Evolutionary conservation across 2,888 invertebrate genomes (phyloP).

Genomic region (Lacanobia oleracea): DNA sequence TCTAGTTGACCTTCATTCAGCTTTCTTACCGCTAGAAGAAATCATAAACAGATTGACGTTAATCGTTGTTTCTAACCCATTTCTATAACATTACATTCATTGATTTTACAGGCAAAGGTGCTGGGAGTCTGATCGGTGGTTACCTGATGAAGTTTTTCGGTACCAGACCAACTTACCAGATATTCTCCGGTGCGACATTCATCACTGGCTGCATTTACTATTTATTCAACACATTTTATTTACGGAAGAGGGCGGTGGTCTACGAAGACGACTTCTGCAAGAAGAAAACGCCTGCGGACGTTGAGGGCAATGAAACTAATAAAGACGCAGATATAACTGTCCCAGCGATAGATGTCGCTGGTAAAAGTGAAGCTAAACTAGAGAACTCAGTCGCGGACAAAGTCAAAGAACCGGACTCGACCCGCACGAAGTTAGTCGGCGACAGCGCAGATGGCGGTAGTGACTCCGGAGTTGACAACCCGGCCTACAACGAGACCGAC

Average conservation of each 20-base stretch:
- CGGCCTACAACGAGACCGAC: slow-evolving; percentile 83
- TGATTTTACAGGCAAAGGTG: slow-evolving; percentile 92
- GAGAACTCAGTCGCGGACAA: slow-evolving; percentile 62
- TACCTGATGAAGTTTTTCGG: slow-evolving; percentile 94
- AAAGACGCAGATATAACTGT: slow-evolving; percentile 73
- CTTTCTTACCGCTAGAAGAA: slow-evolving; percentile 4
- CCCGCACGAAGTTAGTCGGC: slow-evolving; percentile 70
- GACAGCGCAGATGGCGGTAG: slow-evolving; percentile 86
- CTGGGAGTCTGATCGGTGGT: slow-evolving; percentile 94
- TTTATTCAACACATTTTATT: slow-evolving; percentile 92
- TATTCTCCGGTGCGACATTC: slow-evolving; percentile 92
- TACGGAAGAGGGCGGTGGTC: slow-evolving; percentile 87
- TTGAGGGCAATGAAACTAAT: slow-evolving; percentile 78
- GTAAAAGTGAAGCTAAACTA: slow-evolving; percentile 68
- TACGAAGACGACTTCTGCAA: slow-evolving; percentile 91
- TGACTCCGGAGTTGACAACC: slow-evolving; percentile 87
- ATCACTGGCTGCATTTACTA: slow-evolving; percentile 93
- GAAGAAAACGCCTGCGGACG: slow-evolving; percentile 82
- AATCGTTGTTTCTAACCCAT: background rate
- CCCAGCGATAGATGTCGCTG: slow-evolving; percentile 77
- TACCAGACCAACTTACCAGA: slow-evolving; percentile 93
- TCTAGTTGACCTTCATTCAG: slow-evolving; percentile 8
- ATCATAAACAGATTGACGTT: slow-evolving; percentile 2
- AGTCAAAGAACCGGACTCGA: slow-evolving; percentile 56
- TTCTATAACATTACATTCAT: background rate